phyloP scores from a whole-genome alignment of 1,140 invertebrate species.

The Cecropterus lyciades region DNA sequence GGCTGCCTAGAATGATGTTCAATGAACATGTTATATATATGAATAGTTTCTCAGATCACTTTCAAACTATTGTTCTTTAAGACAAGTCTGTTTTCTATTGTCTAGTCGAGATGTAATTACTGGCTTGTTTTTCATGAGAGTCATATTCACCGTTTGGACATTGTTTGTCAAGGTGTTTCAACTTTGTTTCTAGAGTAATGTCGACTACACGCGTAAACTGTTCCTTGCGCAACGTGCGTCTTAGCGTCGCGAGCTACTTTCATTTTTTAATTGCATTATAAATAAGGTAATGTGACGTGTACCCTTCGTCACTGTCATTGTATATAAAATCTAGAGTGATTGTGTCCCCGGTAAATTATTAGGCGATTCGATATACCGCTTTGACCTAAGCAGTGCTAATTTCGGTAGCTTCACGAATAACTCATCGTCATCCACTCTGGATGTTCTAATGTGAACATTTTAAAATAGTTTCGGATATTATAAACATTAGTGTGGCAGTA shows the following conservation, averaged over 20 bases:
- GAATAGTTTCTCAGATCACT: slow-evolving; percentile 46
- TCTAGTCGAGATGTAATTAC: slow-evolving; percentile 16
- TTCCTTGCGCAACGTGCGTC: slow-evolving; percentile 39
- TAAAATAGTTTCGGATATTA: slow-evolving; percentile 75
- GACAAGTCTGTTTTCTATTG: slow-evolving; percentile 19
- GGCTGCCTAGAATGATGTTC: slow-evolving; percentile 24
- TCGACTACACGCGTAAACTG: slow-evolving; percentile 36
- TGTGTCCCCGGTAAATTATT: slow-evolving; percentile 67
- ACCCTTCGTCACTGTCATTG: slow-evolving; percentile 67
- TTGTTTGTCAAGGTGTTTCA: slow-evolving; percentile 60
- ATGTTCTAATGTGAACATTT: slow-evolving; percentile 78
- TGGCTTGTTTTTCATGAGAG: slow-evolving; percentile 9
- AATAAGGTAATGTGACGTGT: slow-evolving; percentile 60
- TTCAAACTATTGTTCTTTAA: slow-evolving; percentile 51
- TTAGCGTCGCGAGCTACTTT: slow-evolving; percentile 40
- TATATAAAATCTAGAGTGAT: slow-evolving; percentile 77
- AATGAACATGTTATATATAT: slow-evolving; percentile 13
- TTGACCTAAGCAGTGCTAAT: slow-evolving; percentile 68
- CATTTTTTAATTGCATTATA: slow-evolving; percentile 45
- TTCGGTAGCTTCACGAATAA: slow-evolving; percentile 72
- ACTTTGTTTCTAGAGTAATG: slow-evolving; percentile 47
- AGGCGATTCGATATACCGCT: slow-evolving; percentile 71
- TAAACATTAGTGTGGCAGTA: slow-evolving; percentile 69
- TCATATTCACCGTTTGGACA: slow-evolving; percentile 67
- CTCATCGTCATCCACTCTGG: slow-evolving; percentile 61